Evolutionary conservation across 2,113 vertebrate genomes (phyloP).

Genomic region (Anarhynchus alexandrinus): DNA sequence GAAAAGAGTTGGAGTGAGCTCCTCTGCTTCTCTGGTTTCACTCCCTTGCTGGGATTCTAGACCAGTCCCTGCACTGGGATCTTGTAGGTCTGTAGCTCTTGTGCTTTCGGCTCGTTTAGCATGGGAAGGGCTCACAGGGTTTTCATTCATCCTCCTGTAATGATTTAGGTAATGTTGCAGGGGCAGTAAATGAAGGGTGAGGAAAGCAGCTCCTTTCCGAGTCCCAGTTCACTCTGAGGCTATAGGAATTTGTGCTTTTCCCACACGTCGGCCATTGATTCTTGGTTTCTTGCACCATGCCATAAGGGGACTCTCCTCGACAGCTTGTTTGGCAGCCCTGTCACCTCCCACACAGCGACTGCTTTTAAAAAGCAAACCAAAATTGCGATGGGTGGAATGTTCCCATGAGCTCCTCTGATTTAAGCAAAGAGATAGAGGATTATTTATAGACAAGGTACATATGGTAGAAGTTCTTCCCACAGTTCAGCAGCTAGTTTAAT

Average conservation of each 20-base stretch:
- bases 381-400: not conserved
- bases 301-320: not conserved
- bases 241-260: not conserved
- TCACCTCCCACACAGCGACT: not conserved
- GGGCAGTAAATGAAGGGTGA: not conserved
- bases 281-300: not conserved
- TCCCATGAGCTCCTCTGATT: not conserved
- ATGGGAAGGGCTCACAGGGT: not conserved
- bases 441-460: slow-evolving; percentile 30
- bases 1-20: not conserved
- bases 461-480: not conserved
- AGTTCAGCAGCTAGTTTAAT: not conserved
- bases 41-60: not conserved
- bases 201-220: not conserved
- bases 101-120: fast-evolving
- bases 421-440: not conserved
- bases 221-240: not conserved
- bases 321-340: not conserved
- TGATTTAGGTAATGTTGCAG: not conserved
- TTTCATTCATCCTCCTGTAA: not conserved
- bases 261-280: fast-evolving
- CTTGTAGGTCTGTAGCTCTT: not conserved
- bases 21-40: not conserved
- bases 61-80: not conserved
- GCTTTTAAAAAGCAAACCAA: not conserved